Base-by-base conservation (phyloP, 2,797 vertebrate species). In the Manis javanica region DNA sequence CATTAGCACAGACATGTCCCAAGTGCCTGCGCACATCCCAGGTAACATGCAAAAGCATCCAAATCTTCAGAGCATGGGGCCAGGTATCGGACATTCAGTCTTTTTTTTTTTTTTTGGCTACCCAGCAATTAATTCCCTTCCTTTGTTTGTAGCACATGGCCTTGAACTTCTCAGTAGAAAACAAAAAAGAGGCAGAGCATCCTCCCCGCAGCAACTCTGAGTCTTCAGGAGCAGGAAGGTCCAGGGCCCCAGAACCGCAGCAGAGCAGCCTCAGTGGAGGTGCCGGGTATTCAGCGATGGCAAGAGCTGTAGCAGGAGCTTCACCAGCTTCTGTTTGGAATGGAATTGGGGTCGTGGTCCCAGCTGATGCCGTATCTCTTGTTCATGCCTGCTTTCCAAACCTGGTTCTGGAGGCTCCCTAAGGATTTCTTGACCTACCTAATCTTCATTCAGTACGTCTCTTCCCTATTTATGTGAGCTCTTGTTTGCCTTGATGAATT, bases 21-120 rank as follows among this genome's bases (percentile, higher is more conserved):
- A 19, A 4, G 23, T 31, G 24, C 24, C 59, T 75, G 21, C 24
- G 5, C 4, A 5, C 49, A 13, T 39, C 31, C 49, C 57, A 14
- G 34, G 26, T 68, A 37, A 21, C 31, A 4, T 0, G 0, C 13
- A 23, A 66, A 7, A 63, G 14, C 7, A 23, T 1, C 11, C 6
- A 29, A 39, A 23, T 5, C 11, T 15, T 5, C 63, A 95, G 61
- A 71, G 29, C 24, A 9, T 7, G 23, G 61, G 66, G 16, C 31
- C 6, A 3, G 49, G 7, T 3, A 7, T 15, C 19, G 10, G 39
- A 31, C 24, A 31, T 21, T 71, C 19, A 49, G 3, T 24, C 46
- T 46, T 46, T 46, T 46, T 61, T 61, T 61, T 46, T 53, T 37
- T 46, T 34, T 42, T 29, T 42, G 59, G 29, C 39, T 46, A 2